Evolutionary conservation across 2,888 invertebrate species (phyloP).

Genomic region (Cantharis lateralis): DNA sequence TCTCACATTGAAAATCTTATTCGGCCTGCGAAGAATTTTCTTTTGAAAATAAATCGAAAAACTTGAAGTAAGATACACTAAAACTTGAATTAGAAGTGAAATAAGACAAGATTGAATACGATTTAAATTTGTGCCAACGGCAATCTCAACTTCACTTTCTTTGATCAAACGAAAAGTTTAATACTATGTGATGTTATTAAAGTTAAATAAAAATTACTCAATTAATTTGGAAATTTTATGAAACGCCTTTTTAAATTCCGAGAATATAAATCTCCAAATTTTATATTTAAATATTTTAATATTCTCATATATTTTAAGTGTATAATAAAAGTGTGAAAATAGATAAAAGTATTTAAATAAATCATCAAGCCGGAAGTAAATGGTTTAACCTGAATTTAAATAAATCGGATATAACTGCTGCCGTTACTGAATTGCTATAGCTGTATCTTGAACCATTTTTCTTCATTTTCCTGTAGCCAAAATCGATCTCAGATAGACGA

Average conservation of each 20-base stretch:
- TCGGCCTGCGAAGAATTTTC: background rate
- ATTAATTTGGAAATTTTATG: background rate
- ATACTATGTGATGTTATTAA: background rate
- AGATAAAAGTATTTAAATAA: constrained; percentile 35
- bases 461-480: constrained; percentile 31
- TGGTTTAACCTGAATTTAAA: constrained; percentile 39
- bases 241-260: background rate
- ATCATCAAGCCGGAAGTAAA: constrained; percentile 36
- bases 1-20: background rate
- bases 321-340: constrained; percentile 13
- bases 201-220: background rate
- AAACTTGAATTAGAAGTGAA: constrained; percentile 13
- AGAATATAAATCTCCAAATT: background rate
- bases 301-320: background rate
- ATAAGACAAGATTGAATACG: constrained; percentile 11
- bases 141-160: constrained; percentile 1
- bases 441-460: constrained; percentile 20
- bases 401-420: constrained; percentile 40
- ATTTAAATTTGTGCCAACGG: constrained; percentile 11
- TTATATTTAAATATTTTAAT: background rate
- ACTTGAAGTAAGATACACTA: constrained; percentile 18
- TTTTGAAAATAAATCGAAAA: constrained; percentile 16
- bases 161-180: constrained; percentile 2
- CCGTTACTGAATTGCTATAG: constrained; percentile 35
- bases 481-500: constrained; percentile 34